Percentiles rank a stretch among this genome's conserved stretches.
Evolutionary conservation across 2,888 invertebrate species (phyloP).

Genomic region (Acanthacorydalis orientalis): DNA sequence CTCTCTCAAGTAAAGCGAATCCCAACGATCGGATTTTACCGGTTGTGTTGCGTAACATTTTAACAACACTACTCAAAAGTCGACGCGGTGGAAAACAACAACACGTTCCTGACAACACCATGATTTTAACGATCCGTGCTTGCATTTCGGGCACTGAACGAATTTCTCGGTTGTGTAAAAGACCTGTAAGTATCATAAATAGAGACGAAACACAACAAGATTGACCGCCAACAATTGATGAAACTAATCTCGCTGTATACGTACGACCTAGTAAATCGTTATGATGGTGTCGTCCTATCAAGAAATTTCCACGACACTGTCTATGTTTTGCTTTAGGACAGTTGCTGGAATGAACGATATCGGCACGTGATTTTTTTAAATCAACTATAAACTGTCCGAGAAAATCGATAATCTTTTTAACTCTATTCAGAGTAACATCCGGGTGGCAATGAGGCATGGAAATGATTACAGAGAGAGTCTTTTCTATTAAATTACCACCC

Average conservation of each 20-base stretch:
- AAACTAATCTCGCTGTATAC: conserved; percentile 21
- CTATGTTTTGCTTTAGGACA: conserved; percentile 35
- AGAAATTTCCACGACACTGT: conserved; percentile 28
- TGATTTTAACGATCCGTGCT: conserved; percentile 33
- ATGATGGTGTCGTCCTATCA: conserved; percentile 37
- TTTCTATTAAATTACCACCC: conserved; percentile 36
- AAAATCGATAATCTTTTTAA: conserved; percentile 36
- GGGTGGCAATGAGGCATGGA: conserved; percentile 28
- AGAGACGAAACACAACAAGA: conserved; percentile 38
- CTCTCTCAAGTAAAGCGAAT: conserved; percentile 36
- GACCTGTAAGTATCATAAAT: conserved; percentile 32
- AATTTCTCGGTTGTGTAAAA: conserved; percentile 29
- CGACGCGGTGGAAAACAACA: conserved; percentile 41
- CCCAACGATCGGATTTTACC: conserved; percentile 24
- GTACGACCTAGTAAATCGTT: conserved; percentile 35
- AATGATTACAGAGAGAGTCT: conserved; percentile 36
- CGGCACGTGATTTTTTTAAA: conserved; percentile 38
- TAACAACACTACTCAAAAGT: conserved; percentile 31
- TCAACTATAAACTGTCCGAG: conserved; percentile 36
- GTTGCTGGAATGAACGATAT: conserved; percentile 34
- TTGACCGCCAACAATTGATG: conserved; percentile 24
- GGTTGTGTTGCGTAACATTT: conserved; percentile 29
- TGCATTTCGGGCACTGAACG: conserved; percentile 25
- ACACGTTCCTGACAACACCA: conserved; percentile 39
- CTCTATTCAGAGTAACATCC: conserved; percentile 25